phyloP scores from a whole-genome alignment of 2,797 vertebrate genomes.

The Thamnophis elegans region DNA sequence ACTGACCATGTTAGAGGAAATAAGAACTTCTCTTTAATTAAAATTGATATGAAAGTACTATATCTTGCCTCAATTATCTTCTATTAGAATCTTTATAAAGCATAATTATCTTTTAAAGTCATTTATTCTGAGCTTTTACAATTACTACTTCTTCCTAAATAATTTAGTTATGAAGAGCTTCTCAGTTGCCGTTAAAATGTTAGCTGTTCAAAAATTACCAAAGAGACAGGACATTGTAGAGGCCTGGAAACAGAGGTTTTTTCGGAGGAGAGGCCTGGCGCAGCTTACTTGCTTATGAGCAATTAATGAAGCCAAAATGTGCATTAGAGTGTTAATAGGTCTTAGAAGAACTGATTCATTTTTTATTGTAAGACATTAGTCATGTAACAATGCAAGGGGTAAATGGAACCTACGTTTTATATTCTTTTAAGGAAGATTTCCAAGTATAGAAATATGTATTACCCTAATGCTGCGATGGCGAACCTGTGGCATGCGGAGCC shows the following conservation, averaged over 20 bases:
- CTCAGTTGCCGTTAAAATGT: constrained; percentile 49
- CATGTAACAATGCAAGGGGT: not conserved
- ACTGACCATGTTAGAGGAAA: not conserved
- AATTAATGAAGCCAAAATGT: constrained; percentile 16
- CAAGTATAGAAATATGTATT: not conserved
- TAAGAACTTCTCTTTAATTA: not conserved
- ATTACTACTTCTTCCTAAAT: constrained; percentile 10
- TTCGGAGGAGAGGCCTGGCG: not conserved
- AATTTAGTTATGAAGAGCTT: constrained; percentile 56
- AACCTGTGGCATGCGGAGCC: no score
- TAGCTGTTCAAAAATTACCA: constrained; percentile 28
- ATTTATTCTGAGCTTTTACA: not conserved
- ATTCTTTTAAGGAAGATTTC: not conserved
- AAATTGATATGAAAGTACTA: constrained; percentile 18
- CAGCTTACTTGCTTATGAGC: not conserved
- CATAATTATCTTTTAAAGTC: not conserved
- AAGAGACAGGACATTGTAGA: constrained; percentile 24
- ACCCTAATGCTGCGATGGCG: not conserved
- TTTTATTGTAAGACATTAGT: constrained; percentile 9
- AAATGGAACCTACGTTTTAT: constrained; percentile 8
- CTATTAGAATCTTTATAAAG: not conserved
- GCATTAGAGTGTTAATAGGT: not conserved
- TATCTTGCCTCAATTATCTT: not conserved
- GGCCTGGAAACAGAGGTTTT: constrained; percentile 1
- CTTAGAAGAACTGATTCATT: not conserved